Percentiles rank a stretch among this genome's conserved stretches.
These are phyloP conservation scores for Epirrita christyi DNA, from an alignment of 2,888 invertebrate species.

Conservation along the genomic window DNA sequence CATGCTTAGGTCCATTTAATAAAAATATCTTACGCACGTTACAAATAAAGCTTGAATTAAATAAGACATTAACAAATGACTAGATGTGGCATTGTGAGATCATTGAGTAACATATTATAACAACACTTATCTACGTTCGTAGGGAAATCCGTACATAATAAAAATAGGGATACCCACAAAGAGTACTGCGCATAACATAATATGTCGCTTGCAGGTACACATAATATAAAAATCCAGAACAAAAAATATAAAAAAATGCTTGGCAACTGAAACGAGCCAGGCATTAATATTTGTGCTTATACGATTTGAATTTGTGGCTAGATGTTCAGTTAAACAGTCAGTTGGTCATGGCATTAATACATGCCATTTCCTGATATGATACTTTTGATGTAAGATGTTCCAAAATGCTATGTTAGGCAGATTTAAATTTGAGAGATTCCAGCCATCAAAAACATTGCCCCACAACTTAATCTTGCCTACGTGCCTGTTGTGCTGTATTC, in stretches of 20 bases:
- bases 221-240: no score
- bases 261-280: neutral
- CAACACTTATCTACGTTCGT: no score
- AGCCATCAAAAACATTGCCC: neutral
- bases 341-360: no score
- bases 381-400: no score
- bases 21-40: neutral
- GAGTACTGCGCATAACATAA: no score
- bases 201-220: no score
- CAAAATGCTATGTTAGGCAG: no score
- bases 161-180: no score
- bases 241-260: neutral
- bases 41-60: neutral
- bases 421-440: neutral
- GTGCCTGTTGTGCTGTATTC: neutral
- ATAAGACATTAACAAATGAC: neutral
- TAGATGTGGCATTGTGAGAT: constrained; percentile 17
- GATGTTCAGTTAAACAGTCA: no score
- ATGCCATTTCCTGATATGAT: no score
- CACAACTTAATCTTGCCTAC: neutral
- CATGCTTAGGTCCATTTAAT: no score
- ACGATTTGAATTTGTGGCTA: neutral
- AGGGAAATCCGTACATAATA: no score
- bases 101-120: neutral
- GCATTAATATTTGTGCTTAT: neutral